Conservation (phyloP, 2,888 invertebrate species). For the Himalopsyche tibetana region DNA sequence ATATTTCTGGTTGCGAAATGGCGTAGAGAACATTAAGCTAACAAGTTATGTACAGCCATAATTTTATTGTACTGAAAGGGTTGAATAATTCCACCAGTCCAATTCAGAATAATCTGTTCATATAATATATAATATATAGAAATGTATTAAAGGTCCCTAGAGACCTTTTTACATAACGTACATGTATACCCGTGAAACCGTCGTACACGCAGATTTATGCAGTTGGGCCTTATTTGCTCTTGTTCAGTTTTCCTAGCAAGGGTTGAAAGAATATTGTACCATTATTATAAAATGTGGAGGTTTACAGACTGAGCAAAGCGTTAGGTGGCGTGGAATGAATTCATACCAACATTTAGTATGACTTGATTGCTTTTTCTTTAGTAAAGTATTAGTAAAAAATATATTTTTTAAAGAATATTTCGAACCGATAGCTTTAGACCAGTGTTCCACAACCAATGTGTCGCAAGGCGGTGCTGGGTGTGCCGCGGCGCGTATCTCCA, state of each 20-base stretch:
- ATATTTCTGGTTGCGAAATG: too few species aligned
- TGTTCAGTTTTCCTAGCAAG: not conserved
- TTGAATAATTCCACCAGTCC: not conserved
- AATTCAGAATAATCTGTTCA: not conserved
- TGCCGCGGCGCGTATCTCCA: too few species aligned
- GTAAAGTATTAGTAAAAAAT: too few species aligned
- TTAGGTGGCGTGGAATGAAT: not conserved
- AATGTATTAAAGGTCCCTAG: not conserved
- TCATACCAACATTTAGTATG: not conserved
- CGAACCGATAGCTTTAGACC: too few species aligned
- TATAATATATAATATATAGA: not conserved
- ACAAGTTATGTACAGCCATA: not conserved
- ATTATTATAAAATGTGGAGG: not conserved
- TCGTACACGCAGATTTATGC: not conserved
- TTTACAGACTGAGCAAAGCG: not conserved
- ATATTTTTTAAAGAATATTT: too few species aligned
- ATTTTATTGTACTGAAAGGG: not conserved
- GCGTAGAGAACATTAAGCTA: not conserved
- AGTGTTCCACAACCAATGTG: too few species aligned
- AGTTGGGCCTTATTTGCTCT: slow-evolving; percentile 27
- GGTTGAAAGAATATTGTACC: slow-evolving; percentile 21
- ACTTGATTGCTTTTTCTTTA: too few species aligned
- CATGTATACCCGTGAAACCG: not conserved
- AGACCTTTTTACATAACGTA: slow-evolving; percentile 7
- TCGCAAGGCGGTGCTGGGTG: too few species aligned